Percentiles rank a stretch among this genome's conserved stretches.
Conservation (phyloP, 2,888 invertebrate species). For the Tribolium freemani region DNA sequence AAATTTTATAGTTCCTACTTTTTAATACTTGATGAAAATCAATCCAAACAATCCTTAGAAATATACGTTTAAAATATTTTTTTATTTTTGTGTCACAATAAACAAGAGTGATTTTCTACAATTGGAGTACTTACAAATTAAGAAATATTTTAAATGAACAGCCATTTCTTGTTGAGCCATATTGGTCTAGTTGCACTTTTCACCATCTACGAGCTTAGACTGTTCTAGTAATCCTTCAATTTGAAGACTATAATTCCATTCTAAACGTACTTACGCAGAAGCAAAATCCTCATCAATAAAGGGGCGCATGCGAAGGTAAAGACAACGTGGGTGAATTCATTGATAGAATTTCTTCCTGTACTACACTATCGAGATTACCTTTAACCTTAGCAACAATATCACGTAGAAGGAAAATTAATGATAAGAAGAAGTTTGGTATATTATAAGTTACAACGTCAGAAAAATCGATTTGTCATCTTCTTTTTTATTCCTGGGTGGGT, state of each 20-base stretch:
- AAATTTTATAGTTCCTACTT: no score
- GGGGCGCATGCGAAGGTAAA: constrained; percentile 54
- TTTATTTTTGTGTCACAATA: neutral
- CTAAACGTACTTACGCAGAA: constrained; percentile 53
- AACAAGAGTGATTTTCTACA: neutral
- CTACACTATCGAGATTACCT: constrained; percentile 30
- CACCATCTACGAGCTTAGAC: constrained; percentile 53
- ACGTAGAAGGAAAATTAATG: neutral
- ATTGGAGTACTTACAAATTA: constrained; percentile 44
- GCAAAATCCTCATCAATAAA: constrained; percentile 57
- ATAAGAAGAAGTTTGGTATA: neutral
- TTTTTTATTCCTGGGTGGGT: neutral
- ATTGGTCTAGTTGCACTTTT: constrained; percentile 37
- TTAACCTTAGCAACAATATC: constrained; percentile 30
- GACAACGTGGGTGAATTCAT: constrained; percentile 58
- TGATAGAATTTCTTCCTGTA: constrained; percentile 44
- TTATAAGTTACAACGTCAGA: neutral
- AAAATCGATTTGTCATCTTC: neutral
- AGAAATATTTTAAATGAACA: constrained; percentile 29
- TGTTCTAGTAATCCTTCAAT: constrained; percentile 46
- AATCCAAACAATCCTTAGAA: no score
- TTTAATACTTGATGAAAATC: no score
- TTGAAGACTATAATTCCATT: constrained; percentile 45
- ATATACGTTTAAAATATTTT: no score
- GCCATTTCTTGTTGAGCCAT: constrained; percentile 52